A percentile compares a stretch with the other conserved stretches of the same genome.
Conservation (phyloP, 2,113 vertebrate genomes). For the Grammomys dolichurus region DNA sequence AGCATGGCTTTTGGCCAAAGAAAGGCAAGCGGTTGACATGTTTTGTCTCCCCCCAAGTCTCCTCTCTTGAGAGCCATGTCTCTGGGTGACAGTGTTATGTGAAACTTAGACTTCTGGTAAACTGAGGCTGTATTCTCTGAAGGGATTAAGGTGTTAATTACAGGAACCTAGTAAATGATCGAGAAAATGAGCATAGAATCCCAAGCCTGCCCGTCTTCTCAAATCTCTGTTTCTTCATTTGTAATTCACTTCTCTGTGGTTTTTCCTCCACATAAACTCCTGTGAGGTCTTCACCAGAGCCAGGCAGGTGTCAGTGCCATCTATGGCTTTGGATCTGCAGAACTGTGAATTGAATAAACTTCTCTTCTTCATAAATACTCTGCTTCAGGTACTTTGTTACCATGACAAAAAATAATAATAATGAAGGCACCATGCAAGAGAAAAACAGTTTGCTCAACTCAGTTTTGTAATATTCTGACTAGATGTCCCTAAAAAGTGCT, state of each 20-base stretch:
- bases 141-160: neutral
- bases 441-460: neutral
- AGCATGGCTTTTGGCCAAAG: neutral
- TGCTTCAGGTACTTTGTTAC: neutral
- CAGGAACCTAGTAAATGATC: neutral
- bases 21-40: neutral
- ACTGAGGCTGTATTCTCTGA: neutral
- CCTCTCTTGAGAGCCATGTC: neutral
- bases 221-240: neutral
- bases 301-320: too few relatives aligned
- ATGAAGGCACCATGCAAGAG: neutral
- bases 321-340: neutral
- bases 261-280: neutral
- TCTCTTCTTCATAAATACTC: neutral
- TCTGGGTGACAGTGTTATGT: neutral
- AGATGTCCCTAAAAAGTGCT: neutral
- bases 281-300: neutral
- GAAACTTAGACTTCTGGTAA: neutral
- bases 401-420: neutral
- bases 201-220: neutral
- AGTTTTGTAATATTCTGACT: neutral
- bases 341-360: neutral
- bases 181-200: neutral
- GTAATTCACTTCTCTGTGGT: neutral
- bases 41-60: neutral